Evolutionary conservation across 1,140 invertebrate species (phyloP).

Genomic region (Leucophenga varia): DNA sequence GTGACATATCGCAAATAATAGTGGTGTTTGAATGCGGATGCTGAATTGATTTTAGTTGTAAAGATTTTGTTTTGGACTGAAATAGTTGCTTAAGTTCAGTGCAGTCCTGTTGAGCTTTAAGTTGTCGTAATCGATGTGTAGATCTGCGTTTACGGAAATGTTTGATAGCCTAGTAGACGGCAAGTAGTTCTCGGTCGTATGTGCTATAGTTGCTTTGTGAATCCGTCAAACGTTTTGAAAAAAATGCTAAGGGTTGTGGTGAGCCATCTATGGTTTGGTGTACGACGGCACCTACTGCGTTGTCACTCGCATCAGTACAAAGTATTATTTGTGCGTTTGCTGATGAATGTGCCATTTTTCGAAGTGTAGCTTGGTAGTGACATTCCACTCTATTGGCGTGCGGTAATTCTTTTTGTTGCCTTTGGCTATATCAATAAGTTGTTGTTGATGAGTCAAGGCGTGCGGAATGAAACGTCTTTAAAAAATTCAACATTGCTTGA

Average conservation of each 20-base stretch:
- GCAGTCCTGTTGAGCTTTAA: neutral
- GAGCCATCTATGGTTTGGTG: slow-evolving; percentile 11
- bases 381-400: no score
- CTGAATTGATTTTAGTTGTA: neutral
- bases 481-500: slow-evolving; percentile 55
- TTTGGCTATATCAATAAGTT: slow-evolving; percentile 22
- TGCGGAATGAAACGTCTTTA: no score
- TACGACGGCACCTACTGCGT: slow-evolving; percentile 25
- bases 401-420: slow-evolving; percentile 20
- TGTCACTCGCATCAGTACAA: slow-evolving; percentile 29
- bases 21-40: neutral
- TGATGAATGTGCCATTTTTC: slow-evolving; percentile 28
- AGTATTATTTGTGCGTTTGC: no score
- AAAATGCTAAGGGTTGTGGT: neutral
- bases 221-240: neutral
- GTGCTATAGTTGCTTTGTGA: neutral
- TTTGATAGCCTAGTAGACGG: neutral
- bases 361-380: slow-evolving; percentile 20
- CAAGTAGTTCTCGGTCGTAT: no score
- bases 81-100: neutral
- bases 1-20: neutral
- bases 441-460: slow-evolving; percentile 32
- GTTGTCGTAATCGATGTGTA: neutral
- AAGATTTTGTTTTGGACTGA: neutral
- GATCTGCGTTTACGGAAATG: neutral